Base-by-base conservation (phyloP, 2,888 invertebrate species). In the Cartodere bifasciata region DNA sequence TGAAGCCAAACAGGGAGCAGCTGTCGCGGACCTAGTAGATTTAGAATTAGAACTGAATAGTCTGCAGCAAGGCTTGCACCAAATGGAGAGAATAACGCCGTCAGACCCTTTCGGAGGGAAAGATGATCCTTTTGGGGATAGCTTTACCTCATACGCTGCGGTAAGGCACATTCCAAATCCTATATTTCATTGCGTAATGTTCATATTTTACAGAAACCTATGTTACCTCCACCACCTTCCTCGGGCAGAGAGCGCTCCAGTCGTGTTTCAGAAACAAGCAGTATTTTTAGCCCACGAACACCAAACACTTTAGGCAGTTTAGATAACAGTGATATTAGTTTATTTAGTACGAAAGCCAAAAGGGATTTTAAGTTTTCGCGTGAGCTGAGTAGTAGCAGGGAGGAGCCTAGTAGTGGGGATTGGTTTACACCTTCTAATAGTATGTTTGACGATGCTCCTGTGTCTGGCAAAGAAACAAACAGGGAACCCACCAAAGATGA, bases 21-120 rank as follows among this genome's bases (percentile, higher is more conserved):
- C 75, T 13, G 85, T 87, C 17, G 86, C 86, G 2, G 86, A 88
- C 63, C 64, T 90, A 37, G 79, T 90, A 10, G 88, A 87, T 58
- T 63, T 88, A 41, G 88, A 88, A 56, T 78, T 86, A 48, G 88
- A 88, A 61, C 63, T 90, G 37, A 83, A 78, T 52, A 86, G 84
- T 34, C 62, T 88, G 46, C 79, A 88, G 53, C 75, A 87, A 43
- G 88, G 88, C 2, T 76, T 88, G 38, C 80, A 83, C 42, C 87
- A 88, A 61, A 85, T 88, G 68, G 86, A 86, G 56, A 74, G 83
- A 34, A 77, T 86, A 17, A 86, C 86, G 3, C 78, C 78, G 5
- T 75, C 72, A 17, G 75, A 75, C 50, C 68, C 70, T 2, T 65
- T 64, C 45, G 65, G 66, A 23, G 70, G 78, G 2, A 63, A 71